A percentile compares a stretch with the other conserved stretches of the same genome.
Conservation (phyloP, 2,888 invertebrate species). For the Tetranychus truncatus region DNA sequence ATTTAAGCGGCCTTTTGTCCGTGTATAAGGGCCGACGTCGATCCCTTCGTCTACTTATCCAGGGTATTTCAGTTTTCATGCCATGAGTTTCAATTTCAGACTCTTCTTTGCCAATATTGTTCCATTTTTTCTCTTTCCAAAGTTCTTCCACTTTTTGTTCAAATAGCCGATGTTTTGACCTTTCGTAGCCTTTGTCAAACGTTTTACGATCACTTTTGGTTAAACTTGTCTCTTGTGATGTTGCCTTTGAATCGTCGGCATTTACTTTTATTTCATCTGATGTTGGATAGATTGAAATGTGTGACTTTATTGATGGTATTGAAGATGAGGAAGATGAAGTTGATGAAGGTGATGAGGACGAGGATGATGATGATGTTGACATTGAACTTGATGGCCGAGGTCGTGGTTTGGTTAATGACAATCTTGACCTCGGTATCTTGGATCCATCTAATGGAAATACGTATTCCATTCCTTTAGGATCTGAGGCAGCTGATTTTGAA, state of each 20-base stretch:
- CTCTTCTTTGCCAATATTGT: neutral
- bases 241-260: neutral
- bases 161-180: constrained; percentile 3
- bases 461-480: neutral
- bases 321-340: neutral
- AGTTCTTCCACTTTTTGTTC: constrained; percentile 8
- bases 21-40: neutral
- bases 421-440: neutral
- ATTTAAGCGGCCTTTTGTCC: neutral
- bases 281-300: neutral
- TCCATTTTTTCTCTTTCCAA: constrained; percentile 11
- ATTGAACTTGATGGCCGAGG: neutral
- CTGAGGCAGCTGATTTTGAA: neutral
- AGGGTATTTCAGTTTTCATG: neutral
- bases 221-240: neutral
- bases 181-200: neutral
- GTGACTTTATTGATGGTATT: neutral
- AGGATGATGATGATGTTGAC: neutral
- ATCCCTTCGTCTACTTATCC: neutral
- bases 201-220: neutral
- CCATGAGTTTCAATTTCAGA: neutral
- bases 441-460: neutral
- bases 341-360: neutral
- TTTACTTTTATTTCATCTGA: neutral
- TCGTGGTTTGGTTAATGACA: neutral